phyloP scores from a whole-genome alignment of 2,888 invertebrate genomes.

The Eurytoma californica region DNA sequence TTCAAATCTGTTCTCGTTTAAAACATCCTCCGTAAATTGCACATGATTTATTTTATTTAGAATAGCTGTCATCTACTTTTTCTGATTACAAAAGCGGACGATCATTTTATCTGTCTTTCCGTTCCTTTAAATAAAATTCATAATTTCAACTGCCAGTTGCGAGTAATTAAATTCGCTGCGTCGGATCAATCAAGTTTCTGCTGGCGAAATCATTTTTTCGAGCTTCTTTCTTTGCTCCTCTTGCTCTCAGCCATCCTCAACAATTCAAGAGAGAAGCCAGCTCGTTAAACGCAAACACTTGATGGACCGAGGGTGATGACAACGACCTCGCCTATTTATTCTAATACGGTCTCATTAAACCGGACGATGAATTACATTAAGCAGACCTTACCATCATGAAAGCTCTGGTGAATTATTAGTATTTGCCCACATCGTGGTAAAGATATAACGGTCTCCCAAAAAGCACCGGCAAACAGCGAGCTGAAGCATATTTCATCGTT shows the following conservation, averaged over 20 bases:
- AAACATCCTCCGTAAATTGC: too few relatives aligned
- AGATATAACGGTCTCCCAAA: constrained; percentile 36
- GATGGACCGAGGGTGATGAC: constrained; percentile 21
- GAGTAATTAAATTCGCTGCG: too few relatives aligned
- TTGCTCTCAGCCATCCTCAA: background rate
- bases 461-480: background rate
- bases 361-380: constrained; percentile 54
- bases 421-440: constrained; percentile 23
- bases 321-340: constrained; percentile 56
- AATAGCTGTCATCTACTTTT: too few relatives aligned
- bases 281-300: background rate
- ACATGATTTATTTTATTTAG: too few relatives aligned
- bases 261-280: background rate
- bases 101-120: too few relatives aligned
- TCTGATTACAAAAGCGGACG: too few relatives aligned
- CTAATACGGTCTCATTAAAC: constrained; percentile 57
- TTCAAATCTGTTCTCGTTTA: too few relatives aligned
- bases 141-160: too few relatives aligned
- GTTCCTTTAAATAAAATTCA: too few relatives aligned
- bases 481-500: background rate
- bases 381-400: constrained; percentile 42
- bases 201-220: background rate
- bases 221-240: too few relatives aligned
- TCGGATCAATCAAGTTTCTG: too few relatives aligned
- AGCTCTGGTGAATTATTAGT: constrained; percentile 46